Evolutionary conservation across 2,797 vertebrate species (phyloP).

Genomic region (Sebastes aleutianus): DNA sequence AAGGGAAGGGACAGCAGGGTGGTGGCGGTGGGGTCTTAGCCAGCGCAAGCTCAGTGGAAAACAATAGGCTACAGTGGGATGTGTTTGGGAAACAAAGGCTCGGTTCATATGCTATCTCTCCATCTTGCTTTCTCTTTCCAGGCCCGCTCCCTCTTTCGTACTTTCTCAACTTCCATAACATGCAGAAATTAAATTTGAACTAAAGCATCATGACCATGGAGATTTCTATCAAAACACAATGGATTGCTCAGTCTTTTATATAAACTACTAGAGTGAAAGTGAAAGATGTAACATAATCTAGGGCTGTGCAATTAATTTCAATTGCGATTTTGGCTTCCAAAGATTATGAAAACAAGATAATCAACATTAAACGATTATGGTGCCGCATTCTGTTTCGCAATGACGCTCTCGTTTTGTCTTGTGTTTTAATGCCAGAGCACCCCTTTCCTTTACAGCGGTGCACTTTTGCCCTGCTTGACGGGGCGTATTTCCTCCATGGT

Average conservation of each 20-base stretch:
- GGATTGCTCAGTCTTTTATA: background rate
- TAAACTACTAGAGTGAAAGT: constrained; percentile 4
- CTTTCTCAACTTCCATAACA: constrained; percentile 15
- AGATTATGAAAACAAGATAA: too few species aligned
- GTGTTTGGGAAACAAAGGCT: constrained; percentile 76
- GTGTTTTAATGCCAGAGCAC: too few species aligned
- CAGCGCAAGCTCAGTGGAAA: constrained; percentile 57
- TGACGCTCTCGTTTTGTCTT: too few species aligned
- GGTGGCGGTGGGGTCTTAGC: constrained; percentile 47
- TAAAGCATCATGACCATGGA: background rate
- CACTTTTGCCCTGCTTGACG: too few species aligned
- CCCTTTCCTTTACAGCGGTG: too few species aligned
- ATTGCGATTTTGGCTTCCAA: too few species aligned
- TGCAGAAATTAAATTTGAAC: constrained; percentile 9
- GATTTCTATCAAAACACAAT: constrained; percentile 10
- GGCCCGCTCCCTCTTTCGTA: background rate
- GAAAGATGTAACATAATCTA: background rate
- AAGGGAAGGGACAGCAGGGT: constrained; percentile 46
- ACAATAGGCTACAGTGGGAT: constrained; percentile 76
- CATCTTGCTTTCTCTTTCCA: constrained; percentile 45
- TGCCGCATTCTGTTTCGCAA: too few species aligned
- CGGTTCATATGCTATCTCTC: constrained; percentile 57
- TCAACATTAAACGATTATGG: too few species aligned
- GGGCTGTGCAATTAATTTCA: too few species aligned
- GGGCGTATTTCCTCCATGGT: too few species aligned